Base-by-base conservation (phyloP, 2,113 vertebrate genomes). In the Xerus inauris region DNA sequence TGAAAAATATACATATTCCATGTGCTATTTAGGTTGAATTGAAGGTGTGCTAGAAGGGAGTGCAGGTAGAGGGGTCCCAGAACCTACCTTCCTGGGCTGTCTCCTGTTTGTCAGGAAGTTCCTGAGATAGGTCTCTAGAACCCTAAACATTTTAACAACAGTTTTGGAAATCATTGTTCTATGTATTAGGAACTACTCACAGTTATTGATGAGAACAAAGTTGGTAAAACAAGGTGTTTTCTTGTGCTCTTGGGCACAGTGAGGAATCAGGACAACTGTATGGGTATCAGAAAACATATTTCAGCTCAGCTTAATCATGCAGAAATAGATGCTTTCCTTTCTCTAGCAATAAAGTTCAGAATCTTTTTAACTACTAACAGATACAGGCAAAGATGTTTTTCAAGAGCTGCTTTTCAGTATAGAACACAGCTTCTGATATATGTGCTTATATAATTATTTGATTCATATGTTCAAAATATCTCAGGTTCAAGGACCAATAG, bases 401-500 rank as follows among this genome's bases (percentile, higher is more conserved):
- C n/a, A 93, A 81, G 65, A 85, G 38, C 22, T 89, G 72, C 65
- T 32, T 64, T 96, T 98, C 96, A 96, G 16, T 16, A 2, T 38
- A 45, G 73, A 83, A n/a, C 69, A 87, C 40, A 77, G 79, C 28
- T 69, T 94, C 67, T 88, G 92, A 89, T 92, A 40, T 93, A 65
- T 65, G 32, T 82, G 26, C 80, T 28, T 89, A 12, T 87, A 87
- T 95, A 89, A 80, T 97, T 96, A 94, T 96, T 95, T 77, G 40
- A 89, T 67, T 19, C 64, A 38, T 94, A 65, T 97, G 62, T 97
- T 83, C 59, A 80, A 98, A 94, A 77, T 62, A 80, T 97, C 80
- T 97, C 92, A 82, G 80, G 95, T 92, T 97, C 90, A 95, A 98
- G 94, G 64, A 89, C 95, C 83, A 40, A 57, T 28, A 95, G 47